Evolutionary conservation across 2,888 invertebrate species (phyloP).

Genomic region (Ganaspis brasiliensis): DNA sequence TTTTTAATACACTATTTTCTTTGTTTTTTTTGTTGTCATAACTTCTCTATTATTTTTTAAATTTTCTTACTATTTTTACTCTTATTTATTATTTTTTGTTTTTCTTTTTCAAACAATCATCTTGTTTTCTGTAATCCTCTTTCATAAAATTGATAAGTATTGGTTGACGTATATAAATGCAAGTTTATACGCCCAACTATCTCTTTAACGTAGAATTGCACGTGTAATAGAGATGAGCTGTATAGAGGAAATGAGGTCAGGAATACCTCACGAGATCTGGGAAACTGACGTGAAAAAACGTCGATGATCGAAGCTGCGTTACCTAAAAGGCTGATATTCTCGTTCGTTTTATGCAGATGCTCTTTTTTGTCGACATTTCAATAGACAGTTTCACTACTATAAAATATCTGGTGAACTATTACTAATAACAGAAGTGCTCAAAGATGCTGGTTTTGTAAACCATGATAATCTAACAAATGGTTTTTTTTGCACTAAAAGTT

Average conservation of each 20-base stretch:
- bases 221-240: not conserved
- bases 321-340: conserved; percentile 25
- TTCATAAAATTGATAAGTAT: too few relatives aligned
- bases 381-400: not conserved
- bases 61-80: too few relatives aligned
- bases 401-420: conserved; percentile 6
- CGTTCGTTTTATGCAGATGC: conserved; percentile 1
- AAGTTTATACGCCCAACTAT: not conserved
- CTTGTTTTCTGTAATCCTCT: too few relatives aligned
- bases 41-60: too few relatives aligned
- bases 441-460: not conserved
- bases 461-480: too few relatives aligned
- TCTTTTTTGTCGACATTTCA: not conserved
- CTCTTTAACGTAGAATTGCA: conserved; percentile 13
- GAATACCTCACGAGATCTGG: conserved; percentile 29
- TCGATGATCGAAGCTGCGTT: conserved; percentile 33
- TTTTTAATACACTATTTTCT: too few relatives aligned
- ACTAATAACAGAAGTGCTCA: conserved; percentile 7
- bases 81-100: too few relatives aligned
- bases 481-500: too few relatives aligned
- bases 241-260: conserved; percentile 35
- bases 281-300: conserved; percentile 33
- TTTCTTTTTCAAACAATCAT: too few relatives aligned
- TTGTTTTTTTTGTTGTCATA: too few relatives aligned
- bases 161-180: not conserved